These are phyloP conservation scores for Steinernema khuongi DNA, from an alignment of 1,140 invertebrate genomes.

Conservation along the genomic window DNA sequence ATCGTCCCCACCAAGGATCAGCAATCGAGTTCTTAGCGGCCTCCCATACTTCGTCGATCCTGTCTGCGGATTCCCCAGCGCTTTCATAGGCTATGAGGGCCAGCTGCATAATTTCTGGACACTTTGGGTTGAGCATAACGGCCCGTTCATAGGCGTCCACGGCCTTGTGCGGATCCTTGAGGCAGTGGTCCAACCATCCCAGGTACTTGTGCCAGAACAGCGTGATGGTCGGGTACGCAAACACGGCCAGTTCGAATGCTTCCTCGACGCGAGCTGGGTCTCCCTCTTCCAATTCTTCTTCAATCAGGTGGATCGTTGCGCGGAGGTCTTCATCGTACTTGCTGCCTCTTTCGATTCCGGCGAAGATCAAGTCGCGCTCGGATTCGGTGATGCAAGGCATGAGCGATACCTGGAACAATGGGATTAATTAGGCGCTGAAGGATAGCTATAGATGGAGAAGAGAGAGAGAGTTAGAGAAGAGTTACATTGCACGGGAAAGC, in stretches of 20 bases:
- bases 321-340: not conserved
- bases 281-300: not conserved
- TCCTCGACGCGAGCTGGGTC: not conserved
- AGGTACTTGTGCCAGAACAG: not conserved
- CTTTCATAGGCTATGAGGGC: conserved; percentile 23
- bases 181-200: conserved; percentile 15
- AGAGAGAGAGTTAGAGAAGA: too few relatives aligned
- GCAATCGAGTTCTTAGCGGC: conserved; percentile 18
- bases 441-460: too few relatives aligned
- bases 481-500: too few relatives aligned
- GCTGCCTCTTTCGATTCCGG: not conserved
- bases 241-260: not conserved
- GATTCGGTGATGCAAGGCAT: not conserved
- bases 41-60: conserved; percentile 26
- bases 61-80: conserved; percentile 12
- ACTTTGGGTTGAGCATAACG: conserved; percentile 18
- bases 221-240: not conserved
- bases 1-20: conserved; percentile 11
- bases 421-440: too few relatives aligned
- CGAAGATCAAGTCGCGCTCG: not conserved
- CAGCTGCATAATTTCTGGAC: conserved; percentile 20
- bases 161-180: conserved; percentile 28
- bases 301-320: not conserved
- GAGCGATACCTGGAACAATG: too few relatives aligned
- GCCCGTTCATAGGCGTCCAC: conserved; percentile 26